Evolutionary conservation across 2,797 vertebrate genomes (phyloP), one percentile per base, ranked within the genome.

Genomic region (Urosaurus nigricauda): DNA sequence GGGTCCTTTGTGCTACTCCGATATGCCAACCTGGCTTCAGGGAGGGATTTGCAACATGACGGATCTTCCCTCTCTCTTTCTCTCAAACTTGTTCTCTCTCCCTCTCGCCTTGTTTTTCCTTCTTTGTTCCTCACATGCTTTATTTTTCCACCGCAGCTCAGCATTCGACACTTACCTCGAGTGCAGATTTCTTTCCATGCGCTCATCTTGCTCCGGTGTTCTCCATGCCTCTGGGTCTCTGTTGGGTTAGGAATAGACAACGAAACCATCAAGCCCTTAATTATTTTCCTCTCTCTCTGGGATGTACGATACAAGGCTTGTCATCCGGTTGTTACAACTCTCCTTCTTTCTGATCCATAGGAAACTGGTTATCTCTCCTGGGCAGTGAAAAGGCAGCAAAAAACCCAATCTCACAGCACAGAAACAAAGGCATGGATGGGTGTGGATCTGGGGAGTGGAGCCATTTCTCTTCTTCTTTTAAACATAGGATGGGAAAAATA

Each of bases 281-380:
- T 90, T 92, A 82, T 92, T 92, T 93, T 79, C 71, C 71, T 85
- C 14, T 8, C 68, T 92, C 87, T 93, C 87, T 5, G 13, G 77
- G 79, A 60, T 21, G 65, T 11, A 68, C 35, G 79, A 92, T 92
- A 75, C 63, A 58, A 43, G 77, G 32, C 77, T 13, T 77, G 86
- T 56, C 40, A 53, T 70, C 85, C 86, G 47, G 74, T 65, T 37
- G 89, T 65, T 83, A 79, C 83, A 37, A 21, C n/a, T 51, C 13
- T 9, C 19, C 26, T 71, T 56, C 47, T 60, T 56, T 79, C 19
- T 51, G 2, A n/a, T 21, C 29, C 37, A 29, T 40, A 40, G 43
- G 53, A 63, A 68, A 51, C 58, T 5, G 58, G n/a, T 32, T 71
- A 82, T 89, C 21, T 47, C 74, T 79, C 40, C 47, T 16, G 53